These are phyloP conservation scores for Dasypogon diadema DNA, from an alignment of 2,888 invertebrate genomes.

Conservation along the genomic window DNA sequence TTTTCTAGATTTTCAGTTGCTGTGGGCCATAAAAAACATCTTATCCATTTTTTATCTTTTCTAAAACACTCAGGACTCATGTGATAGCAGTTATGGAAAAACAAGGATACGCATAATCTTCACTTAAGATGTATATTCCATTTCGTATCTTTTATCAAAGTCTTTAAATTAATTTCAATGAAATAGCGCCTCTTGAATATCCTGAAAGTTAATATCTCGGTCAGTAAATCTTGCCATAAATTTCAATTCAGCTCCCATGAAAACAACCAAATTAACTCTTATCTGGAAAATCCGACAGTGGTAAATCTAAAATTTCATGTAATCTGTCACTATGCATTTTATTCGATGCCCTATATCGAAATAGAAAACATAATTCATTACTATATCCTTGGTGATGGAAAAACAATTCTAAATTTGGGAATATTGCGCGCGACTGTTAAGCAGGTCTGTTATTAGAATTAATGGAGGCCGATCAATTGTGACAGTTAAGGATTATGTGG, in stretches of 20 bases:
- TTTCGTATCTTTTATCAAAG: too few relatives aligned
- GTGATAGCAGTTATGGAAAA: too few relatives aligned
- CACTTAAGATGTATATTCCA: too few relatives aligned
- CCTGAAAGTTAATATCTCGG: too few relatives aligned
- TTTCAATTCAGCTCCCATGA: neutral
- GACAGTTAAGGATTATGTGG: slow-evolving; percentile 36
- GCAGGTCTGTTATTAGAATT: slow-evolving; percentile 31
- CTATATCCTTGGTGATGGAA: neutral
- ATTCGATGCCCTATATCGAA: neutral
- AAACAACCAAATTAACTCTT: neutral
- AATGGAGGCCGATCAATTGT: slow-evolving; percentile 37
- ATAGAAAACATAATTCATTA: neutral
- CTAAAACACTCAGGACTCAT: too few relatives aligned
- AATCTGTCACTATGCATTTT: neutral
- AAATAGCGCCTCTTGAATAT: too few relatives aligned
- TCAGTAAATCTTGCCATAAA: too few relatives aligned
- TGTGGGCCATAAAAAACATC: too few relatives aligned
- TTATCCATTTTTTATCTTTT: too few relatives aligned
- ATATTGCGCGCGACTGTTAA: neutral
- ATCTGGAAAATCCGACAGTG: neutral
- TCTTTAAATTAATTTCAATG: too few relatives aligned
- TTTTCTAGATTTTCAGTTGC: too few relatives aligned
- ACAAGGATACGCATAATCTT: too few relatives aligned
- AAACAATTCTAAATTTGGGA: slow-evolving; percentile 17
- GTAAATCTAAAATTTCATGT: neutral